Conservation (phyloP, 2,888 invertebrate species). For the Nemotelus pantherinus region DNA sequence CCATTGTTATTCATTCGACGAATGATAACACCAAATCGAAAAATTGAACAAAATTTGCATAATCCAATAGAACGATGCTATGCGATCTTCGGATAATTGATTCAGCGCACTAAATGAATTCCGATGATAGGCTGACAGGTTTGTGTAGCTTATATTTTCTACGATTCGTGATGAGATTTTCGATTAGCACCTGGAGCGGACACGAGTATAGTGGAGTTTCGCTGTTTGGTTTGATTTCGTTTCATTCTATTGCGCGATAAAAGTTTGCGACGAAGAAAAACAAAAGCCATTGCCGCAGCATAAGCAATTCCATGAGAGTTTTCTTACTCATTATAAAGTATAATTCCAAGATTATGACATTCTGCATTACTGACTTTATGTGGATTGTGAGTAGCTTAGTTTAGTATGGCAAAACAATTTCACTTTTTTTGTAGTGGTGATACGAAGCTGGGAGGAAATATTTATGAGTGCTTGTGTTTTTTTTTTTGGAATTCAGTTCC, state of each 20-base stretch:
- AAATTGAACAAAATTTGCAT: not conserved
- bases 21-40: not conserved
- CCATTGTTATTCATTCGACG: not conserved
- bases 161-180: conserved; percentile 23
- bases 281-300: not conserved
- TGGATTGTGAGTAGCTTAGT: not conserved
- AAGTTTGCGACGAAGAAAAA: not conserved
- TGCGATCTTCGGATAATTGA: not conserved
- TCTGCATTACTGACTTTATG: not conserved
- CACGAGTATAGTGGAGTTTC: not conserved
- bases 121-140: not conserved
- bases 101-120: not conserved
- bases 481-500: not conserved
- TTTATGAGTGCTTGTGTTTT: too few relatives aligned
- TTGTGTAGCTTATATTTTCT: not conserved
- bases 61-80: conserved; percentile 20
- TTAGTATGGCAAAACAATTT: not conserved
- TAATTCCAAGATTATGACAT: conserved; percentile 13
- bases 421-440: too few relatives aligned
- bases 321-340: conserved; percentile 11
- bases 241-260: not conserved
- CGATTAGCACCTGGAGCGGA: not conserved
- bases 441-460: too few relatives aligned
- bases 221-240: not conserved
- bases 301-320: conserved; percentile 12